Evolutionary conservation across 64 coral and sea anemone species (phyloP).

Genomic region (Actinia equina): DNA sequence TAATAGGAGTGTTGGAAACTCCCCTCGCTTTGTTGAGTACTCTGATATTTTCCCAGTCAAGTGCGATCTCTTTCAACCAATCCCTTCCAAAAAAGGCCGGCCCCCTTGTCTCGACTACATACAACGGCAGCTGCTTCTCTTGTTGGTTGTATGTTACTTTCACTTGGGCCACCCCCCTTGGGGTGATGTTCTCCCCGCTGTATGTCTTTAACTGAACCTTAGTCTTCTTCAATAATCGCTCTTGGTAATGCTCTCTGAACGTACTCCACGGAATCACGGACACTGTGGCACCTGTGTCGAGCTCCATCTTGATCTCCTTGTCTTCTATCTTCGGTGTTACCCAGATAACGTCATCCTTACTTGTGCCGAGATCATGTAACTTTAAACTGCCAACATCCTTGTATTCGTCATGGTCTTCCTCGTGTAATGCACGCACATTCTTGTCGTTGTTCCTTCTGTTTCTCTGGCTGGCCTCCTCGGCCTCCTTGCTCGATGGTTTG

Average conservation of each 20-base stretch:
- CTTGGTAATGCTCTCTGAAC: background rate
- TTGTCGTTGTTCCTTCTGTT: no score
- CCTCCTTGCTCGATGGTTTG: background rate
- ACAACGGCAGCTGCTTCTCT: background rate
- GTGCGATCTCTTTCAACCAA: constrained; percentile 5
- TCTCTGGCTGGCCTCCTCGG: no score
- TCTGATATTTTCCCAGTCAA: constrained; percentile 25
- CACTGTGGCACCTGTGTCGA: background rate
- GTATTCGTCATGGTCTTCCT: no score
- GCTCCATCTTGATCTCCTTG: background rate
- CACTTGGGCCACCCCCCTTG: background rate
- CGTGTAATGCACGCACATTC: no score
- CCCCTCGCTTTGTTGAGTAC: background rate
- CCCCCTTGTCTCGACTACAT: background rate
- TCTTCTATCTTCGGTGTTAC: no score
- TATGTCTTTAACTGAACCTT: constrained; percentile 1
- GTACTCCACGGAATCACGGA: background rate
- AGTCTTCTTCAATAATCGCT: background rate
- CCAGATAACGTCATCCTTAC: no score
- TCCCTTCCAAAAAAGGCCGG: background rate
- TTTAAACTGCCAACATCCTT: no score
- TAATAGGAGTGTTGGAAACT: no score
- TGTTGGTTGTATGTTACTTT: background rate
- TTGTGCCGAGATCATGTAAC: no score
- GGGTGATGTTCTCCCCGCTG: constrained; percentile 21